Conservation (phyloP, 2,888 invertebrate genomes). For the Margaritifera margaritifera region DNA sequence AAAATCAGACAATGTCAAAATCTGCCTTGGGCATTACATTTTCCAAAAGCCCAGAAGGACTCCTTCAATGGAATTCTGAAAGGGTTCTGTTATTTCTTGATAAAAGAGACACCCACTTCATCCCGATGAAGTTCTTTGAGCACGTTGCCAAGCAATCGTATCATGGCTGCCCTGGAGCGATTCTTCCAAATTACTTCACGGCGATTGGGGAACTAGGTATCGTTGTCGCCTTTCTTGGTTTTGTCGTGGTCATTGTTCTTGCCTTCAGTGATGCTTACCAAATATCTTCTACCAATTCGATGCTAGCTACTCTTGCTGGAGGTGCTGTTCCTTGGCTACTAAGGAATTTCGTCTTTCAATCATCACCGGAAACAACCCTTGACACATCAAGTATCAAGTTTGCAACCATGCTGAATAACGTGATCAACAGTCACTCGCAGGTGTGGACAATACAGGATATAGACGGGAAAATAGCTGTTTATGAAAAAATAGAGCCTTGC, state of each 20-base stretch:
- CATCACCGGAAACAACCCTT: neutral
- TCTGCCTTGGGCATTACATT: too few relatives aligned
- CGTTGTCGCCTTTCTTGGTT: constrained; percentile 18
- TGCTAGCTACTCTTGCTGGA: constrained; percentile 15
- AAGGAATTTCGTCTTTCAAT: constrained; percentile 13
- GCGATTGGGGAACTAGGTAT: constrained; percentile 11
- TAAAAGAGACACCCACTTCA: too few relatives aligned
- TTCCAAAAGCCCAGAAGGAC: too few relatives aligned
- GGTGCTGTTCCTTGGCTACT: constrained; percentile 23
- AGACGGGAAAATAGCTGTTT: too few relatives aligned
- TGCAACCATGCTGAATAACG: constrained; percentile 1
- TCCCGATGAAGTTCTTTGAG: too few relatives aligned
- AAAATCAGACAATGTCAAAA: too few relatives aligned
- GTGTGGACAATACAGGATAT: too few relatives aligned
- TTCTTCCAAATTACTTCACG: constrained; percentile 10
- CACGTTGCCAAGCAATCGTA: neutral
- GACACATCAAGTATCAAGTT: constrained; percentile 7
- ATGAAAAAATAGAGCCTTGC: too few relatives aligned
- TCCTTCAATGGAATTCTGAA: too few relatives aligned
- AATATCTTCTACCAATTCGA: constrained; percentile 18
- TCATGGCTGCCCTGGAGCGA: constrained; percentile 17
- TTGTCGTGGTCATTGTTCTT: constrained; percentile 19
- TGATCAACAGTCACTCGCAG: too few relatives aligned
- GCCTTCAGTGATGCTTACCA: constrained; percentile 24
- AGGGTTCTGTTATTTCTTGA: too few relatives aligned